Evolutionary conservation across 2,113 vertebrate genomes (phyloP).

Genomic region (Hemiprocne comata): DNA sequence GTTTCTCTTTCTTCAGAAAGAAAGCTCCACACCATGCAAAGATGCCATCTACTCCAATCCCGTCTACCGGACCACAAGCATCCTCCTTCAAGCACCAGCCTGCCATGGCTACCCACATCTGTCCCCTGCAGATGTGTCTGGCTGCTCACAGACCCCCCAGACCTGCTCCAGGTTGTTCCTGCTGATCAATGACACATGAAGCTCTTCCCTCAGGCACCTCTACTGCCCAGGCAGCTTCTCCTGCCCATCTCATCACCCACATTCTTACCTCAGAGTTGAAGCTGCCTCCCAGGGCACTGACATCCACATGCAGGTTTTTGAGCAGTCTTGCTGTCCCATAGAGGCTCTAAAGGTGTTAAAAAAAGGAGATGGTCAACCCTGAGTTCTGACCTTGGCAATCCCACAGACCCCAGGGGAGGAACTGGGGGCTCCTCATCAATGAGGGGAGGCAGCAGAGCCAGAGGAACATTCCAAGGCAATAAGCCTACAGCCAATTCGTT

Average conservation of each 20-base stretch:
- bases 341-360: conserved; percentile 58
- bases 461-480: rapidly evolving
- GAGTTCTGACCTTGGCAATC: not conserved
- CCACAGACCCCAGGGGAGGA: not conserved
- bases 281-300: conserved; percentile 77
- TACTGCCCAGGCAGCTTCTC: no score
- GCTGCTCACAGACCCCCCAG: not conserved
- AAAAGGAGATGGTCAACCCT: rapidly evolving
- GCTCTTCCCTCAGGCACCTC: rapidly evolving
- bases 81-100: not conserved
- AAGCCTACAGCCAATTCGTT: not conserved
- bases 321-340: conserved; percentile 66
- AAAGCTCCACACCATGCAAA: not conserved
- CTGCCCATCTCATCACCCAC: not conserved
- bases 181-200: rapidly evolving
- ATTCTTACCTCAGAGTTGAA: conserved; percentile 85
- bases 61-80: not conserved
- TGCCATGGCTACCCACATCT: not conserved
- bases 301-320: conserved; percentile 84
- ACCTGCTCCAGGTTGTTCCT: not conserved
- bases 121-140: not conserved
- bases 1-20: not conserved
- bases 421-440: rapidly evolving
- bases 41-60: not conserved
- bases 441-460: not conserved